A percentile compares a stretch with the other conserved stretches of the same genome.
phyloP scores from a whole-genome alignment of 2,797 vertebrate species.

The Lindbergichthys nudifrons region DNA sequence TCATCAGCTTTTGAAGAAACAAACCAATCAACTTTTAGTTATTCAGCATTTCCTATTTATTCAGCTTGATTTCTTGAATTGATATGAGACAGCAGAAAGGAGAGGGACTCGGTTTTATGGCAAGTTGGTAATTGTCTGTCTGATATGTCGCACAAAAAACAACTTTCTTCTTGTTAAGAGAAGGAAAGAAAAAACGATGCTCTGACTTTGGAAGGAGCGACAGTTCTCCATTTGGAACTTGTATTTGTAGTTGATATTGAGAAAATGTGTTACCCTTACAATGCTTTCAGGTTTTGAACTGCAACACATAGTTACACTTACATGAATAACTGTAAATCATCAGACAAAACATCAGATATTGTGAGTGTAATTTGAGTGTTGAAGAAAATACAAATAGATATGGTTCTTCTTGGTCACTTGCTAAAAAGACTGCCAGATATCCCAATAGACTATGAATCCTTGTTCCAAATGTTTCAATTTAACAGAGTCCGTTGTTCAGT shows the following conservation, averaged over 20 bases:
- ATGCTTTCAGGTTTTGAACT: neutral
- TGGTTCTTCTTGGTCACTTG: neutral
- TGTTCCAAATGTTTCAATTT: slow-evolving; percentile 37
- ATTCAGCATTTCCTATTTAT: neutral
- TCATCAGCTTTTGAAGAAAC: neutral
- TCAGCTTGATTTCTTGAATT: neutral
- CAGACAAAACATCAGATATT: too few species aligned
- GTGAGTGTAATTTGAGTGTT: too few species aligned
- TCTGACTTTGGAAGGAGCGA: neutral
- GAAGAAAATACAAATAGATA: too few species aligned
- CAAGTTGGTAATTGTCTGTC: too few species aligned
- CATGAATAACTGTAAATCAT: too few species aligned
- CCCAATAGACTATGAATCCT: slow-evolving; percentile 33
- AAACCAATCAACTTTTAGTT: neutral
- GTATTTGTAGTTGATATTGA: neutral
- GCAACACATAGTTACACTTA: too few species aligned
- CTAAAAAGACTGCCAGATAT: neutral
- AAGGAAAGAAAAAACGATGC: neutral
- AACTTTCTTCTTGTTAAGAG: neutral
- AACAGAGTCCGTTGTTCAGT: slow-evolving; percentile 43
- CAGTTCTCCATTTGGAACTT: neutral
- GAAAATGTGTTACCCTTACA: neutral
- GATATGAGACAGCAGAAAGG: too few species aligned
- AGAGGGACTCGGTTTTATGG: too few species aligned
- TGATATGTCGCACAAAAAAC: neutral